phyloP scores from a whole-genome alignment of 2,113 vertebrate species.

The Acanthisitta chloris region DNA sequence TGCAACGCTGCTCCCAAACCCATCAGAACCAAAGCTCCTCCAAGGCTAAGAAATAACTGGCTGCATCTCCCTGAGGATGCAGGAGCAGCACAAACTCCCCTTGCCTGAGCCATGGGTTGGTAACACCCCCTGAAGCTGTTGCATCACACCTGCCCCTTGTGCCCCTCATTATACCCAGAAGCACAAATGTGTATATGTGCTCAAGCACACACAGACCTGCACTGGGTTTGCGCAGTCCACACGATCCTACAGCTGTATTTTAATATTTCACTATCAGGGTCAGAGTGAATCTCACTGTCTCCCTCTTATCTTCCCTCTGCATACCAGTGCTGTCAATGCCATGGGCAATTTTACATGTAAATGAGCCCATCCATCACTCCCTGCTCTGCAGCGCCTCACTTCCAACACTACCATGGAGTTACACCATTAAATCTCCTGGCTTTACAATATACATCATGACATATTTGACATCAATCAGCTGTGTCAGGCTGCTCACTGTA shows the following conservation, averaged over 20 bases:
- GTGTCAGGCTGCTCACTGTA: constrained; percentile 79
- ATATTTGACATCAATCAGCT: constrained; percentile 85
- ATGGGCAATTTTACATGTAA: constrained; percentile 83
- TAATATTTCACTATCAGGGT: constrained; percentile 72
- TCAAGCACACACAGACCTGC: not conserved
- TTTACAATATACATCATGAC: constrained; percentile 84
- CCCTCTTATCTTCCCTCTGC: constrained; percentile 72
- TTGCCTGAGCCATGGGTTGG: not conserved
- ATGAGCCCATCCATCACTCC: constrained; percentile 81
- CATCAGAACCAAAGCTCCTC: not conserved
- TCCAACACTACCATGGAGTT: constrained; percentile 74
- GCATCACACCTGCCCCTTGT: fast-evolving
- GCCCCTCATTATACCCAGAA: not conserved
- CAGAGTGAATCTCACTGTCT: constrained; percentile 67
- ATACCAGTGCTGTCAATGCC: constrained; percentile 78
- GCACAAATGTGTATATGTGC: not conserved
- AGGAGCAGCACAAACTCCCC: not conserved
- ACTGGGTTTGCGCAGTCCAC: constrained; percentile 35
- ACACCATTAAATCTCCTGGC: constrained; percentile 80
- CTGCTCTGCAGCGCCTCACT: constrained; percentile 71
- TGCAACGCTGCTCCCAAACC: not conserved
- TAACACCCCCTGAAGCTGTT: fast-evolving
- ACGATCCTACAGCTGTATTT: constrained; percentile 70
- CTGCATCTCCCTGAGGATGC: not conserved
- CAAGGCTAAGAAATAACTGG: not conserved